Evolutionary conservation across 1,140 invertebrate species (phyloP).

Genomic region (Eumeta japonica): DNA sequence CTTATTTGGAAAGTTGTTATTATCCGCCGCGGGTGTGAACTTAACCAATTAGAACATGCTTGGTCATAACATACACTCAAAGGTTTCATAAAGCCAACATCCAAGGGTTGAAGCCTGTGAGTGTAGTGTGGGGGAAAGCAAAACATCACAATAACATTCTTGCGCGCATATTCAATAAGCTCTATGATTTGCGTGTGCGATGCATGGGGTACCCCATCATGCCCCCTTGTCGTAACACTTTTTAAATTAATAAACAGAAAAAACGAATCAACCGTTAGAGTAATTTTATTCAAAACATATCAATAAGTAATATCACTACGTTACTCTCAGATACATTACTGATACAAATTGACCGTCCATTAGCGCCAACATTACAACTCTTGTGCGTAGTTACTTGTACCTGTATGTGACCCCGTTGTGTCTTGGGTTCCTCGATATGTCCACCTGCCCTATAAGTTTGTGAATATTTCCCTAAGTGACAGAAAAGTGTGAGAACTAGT

Average conservation of each 20-base stretch:
- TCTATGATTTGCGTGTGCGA: constrained; percentile 18
- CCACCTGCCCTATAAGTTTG: too few species aligned
- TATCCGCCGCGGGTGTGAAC: constrained; percentile 16
- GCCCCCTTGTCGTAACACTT: too few species aligned
- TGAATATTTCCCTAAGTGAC: too few species aligned
- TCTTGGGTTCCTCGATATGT: too few species aligned
- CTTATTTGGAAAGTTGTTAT: constrained; percentile 24
- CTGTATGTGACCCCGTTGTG: constrained; percentile 2
- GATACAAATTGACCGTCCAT: too few species aligned
- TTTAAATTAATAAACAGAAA: too few species aligned
- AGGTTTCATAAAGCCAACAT: constrained; percentile 38
- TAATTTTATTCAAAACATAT: background rate
- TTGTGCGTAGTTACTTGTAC: background rate
- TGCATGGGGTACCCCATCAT: too few species aligned
- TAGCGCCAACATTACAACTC: too few species aligned
- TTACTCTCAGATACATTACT: background rate
- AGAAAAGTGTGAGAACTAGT: too few species aligned
- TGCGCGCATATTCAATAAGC: constrained; percentile 17
- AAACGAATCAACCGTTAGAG: too few species aligned
- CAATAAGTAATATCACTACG: constrained; percentile 2
- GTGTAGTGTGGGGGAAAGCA: constrained; percentile 31
- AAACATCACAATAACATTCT: constrained; percentile 19
- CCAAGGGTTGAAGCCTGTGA: too few species aligned
- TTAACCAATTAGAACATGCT: constrained; percentile 15
- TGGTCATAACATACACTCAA: constrained; percentile 28